Percentiles rank a stretch among this genome's conserved stretches.
These are phyloP conservation scores for Atrina japonica DNA, from an alignment of 2,888 invertebrate species.

Conservation along the genomic window DNA sequence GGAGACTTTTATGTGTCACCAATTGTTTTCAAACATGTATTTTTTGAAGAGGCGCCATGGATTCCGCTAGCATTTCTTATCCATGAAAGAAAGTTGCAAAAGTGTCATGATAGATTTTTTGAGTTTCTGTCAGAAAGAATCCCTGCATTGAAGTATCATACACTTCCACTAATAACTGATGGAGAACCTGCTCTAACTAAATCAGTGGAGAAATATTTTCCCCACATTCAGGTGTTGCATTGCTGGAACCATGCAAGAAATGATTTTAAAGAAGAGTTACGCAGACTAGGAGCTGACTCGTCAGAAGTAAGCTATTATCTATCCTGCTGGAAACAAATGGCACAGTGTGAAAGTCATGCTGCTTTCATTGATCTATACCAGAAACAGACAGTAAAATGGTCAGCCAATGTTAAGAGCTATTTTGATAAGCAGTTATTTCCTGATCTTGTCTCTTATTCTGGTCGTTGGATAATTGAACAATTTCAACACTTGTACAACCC, in stretches of 20 bases:
- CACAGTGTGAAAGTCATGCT: background rate
- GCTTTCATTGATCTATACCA: background rate
- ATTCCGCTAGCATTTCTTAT: conserved; percentile 30
- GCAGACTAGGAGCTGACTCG: background rate
- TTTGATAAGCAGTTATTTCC: too few relatives aligned
- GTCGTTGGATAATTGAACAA: too few relatives aligned
- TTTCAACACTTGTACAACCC: too few relatives aligned
- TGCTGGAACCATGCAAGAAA: conserved; percentile 29
- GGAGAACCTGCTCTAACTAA: background rate
- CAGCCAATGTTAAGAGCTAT: too few relatives aligned
- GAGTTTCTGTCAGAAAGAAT: conserved; percentile 13
- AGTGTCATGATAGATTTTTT: conserved; percentile 9
- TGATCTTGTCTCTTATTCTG: too few relatives aligned
- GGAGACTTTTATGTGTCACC: conserved; percentile 23
- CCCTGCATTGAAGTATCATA: background rate
- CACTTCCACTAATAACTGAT: conserved; percentile 9
- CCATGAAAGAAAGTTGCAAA: conserved; percentile 20
- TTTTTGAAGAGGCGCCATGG: background rate
- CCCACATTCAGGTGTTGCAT: background rate
- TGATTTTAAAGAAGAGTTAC: conserved; percentile 10
- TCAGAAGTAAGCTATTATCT: background rate
- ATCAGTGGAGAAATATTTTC: background rate
- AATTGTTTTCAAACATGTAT: conserved; percentile 14
- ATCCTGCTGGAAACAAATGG: background rate
- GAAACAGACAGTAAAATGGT: too few relatives aligned